phyloP scores from a whole-genome alignment of 2,797 vertebrate species.

The Allobates femoralis region DNA sequence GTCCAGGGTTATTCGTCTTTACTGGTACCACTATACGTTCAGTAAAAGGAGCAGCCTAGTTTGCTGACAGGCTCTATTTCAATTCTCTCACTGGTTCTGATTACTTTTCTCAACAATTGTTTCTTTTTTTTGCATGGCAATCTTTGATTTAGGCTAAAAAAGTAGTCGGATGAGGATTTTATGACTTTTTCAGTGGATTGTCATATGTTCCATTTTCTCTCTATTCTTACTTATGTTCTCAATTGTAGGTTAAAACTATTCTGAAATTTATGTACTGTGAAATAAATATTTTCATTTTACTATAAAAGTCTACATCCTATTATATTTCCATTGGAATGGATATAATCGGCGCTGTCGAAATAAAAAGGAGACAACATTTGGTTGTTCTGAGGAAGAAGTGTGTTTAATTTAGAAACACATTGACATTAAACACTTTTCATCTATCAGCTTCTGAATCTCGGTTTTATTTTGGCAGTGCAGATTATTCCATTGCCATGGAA shows the following conservation, averaged over 20 bases:
- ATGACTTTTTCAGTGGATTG: not conserved
- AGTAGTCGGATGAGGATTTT: not conserved
- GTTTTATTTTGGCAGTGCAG: too few species aligned
- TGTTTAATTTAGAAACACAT: too few species aligned
- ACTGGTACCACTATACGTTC: not conserved
- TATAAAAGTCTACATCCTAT: too few species aligned
- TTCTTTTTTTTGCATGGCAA: not conserved
- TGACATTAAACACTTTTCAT: too few species aligned
- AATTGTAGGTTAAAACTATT: not conserved
- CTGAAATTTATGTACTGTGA: not conserved
- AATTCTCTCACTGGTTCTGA: not conserved
- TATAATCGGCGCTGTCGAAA: too few species aligned
- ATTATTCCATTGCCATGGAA: too few species aligned
- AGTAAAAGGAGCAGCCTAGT: not conserved
- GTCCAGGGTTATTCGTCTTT: too few species aligned
- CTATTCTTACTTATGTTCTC: not conserved
- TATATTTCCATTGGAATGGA: too few species aligned
- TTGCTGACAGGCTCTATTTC: not conserved
- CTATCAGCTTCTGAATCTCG: too few species aligned
- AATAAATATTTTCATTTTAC: not conserved
- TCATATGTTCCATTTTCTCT: not conserved
- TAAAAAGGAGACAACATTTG: too few species aligned
- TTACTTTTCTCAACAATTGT: not conserved
- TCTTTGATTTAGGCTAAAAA: not conserved
- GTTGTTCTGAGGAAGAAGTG: too few species aligned